Percentiles rank a stretch among this genome's conserved stretches.
Conservation (phyloP, 2,113 vertebrate genomes). For the Bufo bufo region DNA sequence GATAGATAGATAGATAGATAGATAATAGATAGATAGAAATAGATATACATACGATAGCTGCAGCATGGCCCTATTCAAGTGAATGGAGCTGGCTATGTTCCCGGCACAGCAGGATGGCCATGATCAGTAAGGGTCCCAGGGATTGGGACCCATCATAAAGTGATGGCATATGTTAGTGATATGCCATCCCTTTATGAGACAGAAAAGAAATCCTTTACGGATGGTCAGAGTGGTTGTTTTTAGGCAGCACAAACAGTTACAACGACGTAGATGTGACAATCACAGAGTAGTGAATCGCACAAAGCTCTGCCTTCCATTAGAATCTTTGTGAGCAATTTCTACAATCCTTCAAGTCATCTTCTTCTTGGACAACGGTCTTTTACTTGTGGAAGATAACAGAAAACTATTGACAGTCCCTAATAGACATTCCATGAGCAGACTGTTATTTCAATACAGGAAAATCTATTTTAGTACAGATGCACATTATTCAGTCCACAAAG, state of each 20-base stretch:
- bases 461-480: conserved; percentile 31
- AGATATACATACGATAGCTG: neutral
- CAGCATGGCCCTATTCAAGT: too few species aligned
- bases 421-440: neutral
- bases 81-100: too few species aligned
- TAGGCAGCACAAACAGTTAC: neutral
- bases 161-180: too few species aligned
- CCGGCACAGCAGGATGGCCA: too few species aligned
- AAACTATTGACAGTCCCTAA: conserved; percentile 42
- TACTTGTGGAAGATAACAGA: conserved; percentile 1
- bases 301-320: neutral
- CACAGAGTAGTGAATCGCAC: neutral
- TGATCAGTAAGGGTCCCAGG: too few species aligned
- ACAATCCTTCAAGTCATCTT: conserved; percentile 4
- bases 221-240: neutral
- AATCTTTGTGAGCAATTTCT: neutral
- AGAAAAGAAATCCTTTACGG: neutral
- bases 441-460: conserved; percentile 46
- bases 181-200: too few species aligned
- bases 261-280: too few species aligned
- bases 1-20: neutral
- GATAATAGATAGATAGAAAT: neutral
- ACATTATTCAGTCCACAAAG: conserved; percentile 35
- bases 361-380: conserved; percentile 19
- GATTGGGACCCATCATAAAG: too few species aligned